A percentile compares a stretch with the other conserved stretches of the same genome.
Evolutionary conservation across 2,888 invertebrate species (phyloP).

Genomic region (Harpagoxenus sublaevis): DNA sequence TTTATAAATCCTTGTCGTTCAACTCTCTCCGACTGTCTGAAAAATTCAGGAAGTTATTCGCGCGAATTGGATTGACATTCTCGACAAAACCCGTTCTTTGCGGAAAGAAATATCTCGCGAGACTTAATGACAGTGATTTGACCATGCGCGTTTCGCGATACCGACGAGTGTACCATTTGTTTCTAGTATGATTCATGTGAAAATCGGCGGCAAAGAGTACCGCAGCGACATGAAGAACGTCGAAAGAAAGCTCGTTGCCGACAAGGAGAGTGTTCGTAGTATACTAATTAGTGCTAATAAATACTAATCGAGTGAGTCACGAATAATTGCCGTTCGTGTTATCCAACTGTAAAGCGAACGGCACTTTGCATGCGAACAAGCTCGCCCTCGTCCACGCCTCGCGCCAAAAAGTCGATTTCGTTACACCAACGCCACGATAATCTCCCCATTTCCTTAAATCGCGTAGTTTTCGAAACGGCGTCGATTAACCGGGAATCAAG

Average conservation of each 20-base stretch:
- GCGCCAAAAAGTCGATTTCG: conserved; percentile 29
- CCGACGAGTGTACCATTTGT: conserved; percentile 43
- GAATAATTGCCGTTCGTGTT: conserved; percentile 40
- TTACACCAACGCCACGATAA: conserved; percentile 35
- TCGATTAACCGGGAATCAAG: conserved; percentile 42
- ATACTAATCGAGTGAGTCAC: conserved; percentile 35
- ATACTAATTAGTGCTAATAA: conserved; percentile 31
- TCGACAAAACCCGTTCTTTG: conserved; percentile 49
- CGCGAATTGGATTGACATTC: conserved; percentile 49
- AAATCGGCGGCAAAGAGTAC: conserved; percentile 31
- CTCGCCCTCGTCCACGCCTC: conserved; percentile 28
- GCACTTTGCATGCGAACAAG: conserved; percentile 47
- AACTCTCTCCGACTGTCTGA: conserved; percentile 63
- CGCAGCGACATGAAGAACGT: not conserved
- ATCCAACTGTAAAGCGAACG: conserved; percentile 36
- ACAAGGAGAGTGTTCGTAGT: conserved; percentile 3
- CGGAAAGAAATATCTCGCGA: conserved; percentile 51
- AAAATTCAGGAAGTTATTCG: conserved; percentile 55
- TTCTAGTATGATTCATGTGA: conserved; percentile 47
- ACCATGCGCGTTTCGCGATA: conserved; percentile 52
- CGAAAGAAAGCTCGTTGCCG: not conserved
- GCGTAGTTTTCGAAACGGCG: conserved; percentile 28
- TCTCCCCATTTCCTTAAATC: conserved; percentile 56
- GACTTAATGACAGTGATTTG: conserved; percentile 64
- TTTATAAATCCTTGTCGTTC: conserved; percentile 58